phyloP scores from a whole-genome alignment of 1,140 invertebrate species.

The Bombus huntii region DNA sequence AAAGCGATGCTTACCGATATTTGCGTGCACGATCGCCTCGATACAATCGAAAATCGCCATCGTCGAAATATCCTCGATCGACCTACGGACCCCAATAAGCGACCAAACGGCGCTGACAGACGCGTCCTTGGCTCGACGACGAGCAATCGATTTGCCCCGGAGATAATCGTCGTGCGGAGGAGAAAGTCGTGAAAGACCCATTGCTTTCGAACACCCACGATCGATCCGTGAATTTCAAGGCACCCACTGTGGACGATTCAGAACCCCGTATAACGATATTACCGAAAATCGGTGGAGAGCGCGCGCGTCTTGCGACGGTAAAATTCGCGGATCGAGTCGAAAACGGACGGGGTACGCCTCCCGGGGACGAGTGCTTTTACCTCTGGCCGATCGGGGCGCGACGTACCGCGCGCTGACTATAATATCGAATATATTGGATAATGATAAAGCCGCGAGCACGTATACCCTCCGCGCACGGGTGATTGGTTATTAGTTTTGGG shows the following conservation, averaged over 20 bases:
- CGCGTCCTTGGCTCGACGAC: neutral
- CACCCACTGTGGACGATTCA: neutral
- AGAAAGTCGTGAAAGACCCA: neutral
- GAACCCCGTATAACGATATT: neutral
- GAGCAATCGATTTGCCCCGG: neutral
- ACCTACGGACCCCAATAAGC: neutral
- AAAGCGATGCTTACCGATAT: neutral
- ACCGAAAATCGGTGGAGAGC: neutral
- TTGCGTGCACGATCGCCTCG: neutral
- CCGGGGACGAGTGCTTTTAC: neutral
- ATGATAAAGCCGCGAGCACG: slow-evolving; percentile 76
- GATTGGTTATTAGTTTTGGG: slow-evolving; percentile 81
- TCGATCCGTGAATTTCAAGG: neutral
- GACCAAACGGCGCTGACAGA: neutral
- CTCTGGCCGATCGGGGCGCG: slow-evolving; percentile 38
- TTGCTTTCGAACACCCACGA: neutral
- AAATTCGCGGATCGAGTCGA: neutral
- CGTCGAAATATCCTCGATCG: neutral
- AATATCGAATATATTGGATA: slow-evolving; percentile 76
- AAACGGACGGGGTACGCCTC: slow-evolving; percentile 13
- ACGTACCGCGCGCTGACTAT: slow-evolving; percentile 59
- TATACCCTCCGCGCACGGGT: slow-evolving; percentile 69
- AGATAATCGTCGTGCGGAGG: neutral
- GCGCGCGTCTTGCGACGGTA: neutral
- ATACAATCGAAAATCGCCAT: no score